These are phyloP conservation scores for Excalfactoria chinensis DNA, from an alignment of 2,113 vertebrate species.

Conservation along the genomic window DNA sequence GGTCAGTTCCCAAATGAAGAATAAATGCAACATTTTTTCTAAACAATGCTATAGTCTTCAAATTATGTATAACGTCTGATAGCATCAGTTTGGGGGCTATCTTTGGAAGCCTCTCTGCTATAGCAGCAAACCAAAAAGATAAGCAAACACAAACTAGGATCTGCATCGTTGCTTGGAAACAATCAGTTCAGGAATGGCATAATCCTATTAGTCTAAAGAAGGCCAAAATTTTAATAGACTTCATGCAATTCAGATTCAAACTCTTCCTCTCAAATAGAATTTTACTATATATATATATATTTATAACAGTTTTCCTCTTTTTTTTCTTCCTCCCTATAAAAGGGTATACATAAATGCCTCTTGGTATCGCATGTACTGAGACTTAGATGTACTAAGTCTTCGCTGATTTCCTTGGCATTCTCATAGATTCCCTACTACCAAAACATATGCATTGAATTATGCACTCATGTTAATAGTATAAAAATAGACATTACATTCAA, in stretches of 20 bases:
- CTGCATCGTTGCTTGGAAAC: conserved; percentile 77
- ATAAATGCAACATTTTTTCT: conserved; percentile 6
- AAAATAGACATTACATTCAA: not conserved
- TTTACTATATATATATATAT: not conserved
- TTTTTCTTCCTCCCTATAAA: not conserved
- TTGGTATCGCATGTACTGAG: not conserved
- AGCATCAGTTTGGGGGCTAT: conserved; percentile 47
- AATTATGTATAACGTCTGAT: conserved; percentile 45
- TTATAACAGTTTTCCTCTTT: not conserved
- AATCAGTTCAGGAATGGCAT: conserved; percentile 66
- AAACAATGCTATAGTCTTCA: conserved; percentile 1
- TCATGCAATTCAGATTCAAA: conserved; percentile 57
- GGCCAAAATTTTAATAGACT: conserved; percentile 67
- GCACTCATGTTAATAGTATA: not conserved
- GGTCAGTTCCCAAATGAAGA: not conserved
- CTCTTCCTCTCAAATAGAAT: conserved; percentile 56
- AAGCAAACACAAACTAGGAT: conserved; percentile 46
- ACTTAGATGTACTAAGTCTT: conserved; percentile 20
- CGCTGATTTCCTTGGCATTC: conserved; percentile 48
- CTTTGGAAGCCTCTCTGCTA: conserved; percentile 45
- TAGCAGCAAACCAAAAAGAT: conserved; percentile 49
- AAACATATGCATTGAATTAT: conserved; percentile 34
- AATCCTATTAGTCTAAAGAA: conserved; percentile 50
- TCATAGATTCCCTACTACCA: conserved; percentile 15
- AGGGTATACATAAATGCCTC: conserved; percentile 2